phyloP scores from a whole-genome alignment of 1,140 invertebrate genomes.

The Sycophaga agraensis region DNA sequence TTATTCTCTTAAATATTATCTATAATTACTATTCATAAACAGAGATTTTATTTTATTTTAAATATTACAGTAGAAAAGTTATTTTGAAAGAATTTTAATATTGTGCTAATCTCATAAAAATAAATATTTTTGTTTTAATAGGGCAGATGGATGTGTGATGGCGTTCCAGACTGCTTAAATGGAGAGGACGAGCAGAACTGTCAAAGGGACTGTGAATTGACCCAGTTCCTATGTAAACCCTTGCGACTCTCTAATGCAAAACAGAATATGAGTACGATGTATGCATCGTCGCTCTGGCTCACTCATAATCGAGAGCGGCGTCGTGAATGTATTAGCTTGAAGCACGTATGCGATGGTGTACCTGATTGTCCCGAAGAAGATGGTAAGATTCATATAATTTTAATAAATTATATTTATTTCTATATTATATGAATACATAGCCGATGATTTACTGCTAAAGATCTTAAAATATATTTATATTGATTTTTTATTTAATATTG shows the following conservation, averaged over 20 bases:
- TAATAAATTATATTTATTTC: too few relatives aligned
- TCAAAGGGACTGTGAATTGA: slow-evolving; percentile 68
- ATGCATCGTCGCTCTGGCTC: slow-evolving; percentile 6
- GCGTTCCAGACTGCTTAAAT: slow-evolving; percentile 77
- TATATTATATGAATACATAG: too few relatives aligned
- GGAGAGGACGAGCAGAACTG: slow-evolving; percentile 81
- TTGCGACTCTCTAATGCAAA: too few relatives aligned
- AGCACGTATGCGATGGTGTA: slow-evolving; percentile 76
- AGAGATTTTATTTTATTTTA: too few relatives aligned
- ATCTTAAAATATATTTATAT: too few relatives aligned
- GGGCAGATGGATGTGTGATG: slow-evolving; percentile 84
- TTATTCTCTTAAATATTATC: too few relatives aligned
- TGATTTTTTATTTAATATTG: slow-evolving; percentile 18
- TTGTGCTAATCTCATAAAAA: too few relatives aligned
- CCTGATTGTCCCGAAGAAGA: slow-evolving; percentile 75
- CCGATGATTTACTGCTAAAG: too few relatives aligned
- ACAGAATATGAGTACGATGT: slow-evolving; percentile 53
- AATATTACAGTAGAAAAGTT: too few relatives aligned
- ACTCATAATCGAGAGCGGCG: slow-evolving; percentile 22
- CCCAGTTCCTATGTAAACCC: slow-evolving; percentile 68
- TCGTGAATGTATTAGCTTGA: slow-evolving; percentile 68
- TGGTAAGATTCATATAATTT: slow-evolving; percentile 36
- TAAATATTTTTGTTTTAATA: slow-evolving; percentile 45
- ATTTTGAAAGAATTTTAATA: too few relatives aligned
- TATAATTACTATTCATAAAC: too few relatives aligned